These are phyloP conservation scores for Micrasema minimum DNA, from an alignment of 1,140 invertebrate genomes.

Conservation along the genomic window DNA sequence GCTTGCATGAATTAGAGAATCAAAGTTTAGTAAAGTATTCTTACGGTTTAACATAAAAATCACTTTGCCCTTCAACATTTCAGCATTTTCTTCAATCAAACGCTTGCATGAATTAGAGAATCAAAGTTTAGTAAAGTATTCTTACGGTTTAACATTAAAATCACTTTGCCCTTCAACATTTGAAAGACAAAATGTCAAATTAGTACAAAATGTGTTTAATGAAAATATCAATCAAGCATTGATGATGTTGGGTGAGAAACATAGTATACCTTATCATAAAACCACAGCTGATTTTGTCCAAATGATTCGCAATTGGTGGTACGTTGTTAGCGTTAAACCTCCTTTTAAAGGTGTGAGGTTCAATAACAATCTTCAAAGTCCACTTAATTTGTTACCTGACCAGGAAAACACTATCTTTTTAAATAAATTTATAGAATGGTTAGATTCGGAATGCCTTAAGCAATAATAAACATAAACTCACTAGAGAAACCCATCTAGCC, in stretches of 20 bases:
- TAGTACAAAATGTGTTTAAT: neutral
- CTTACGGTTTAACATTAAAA: neutral
- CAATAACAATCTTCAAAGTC: no score
- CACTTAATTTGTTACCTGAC: no score
- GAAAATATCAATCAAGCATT: neutral
- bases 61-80: no score
- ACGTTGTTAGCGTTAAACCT: no score
- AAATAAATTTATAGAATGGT: no score
- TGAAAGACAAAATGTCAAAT: conserved; percentile 1
- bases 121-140: neutral
- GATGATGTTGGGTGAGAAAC: neutral
- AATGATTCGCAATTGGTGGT: neutral
- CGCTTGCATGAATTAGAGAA: neutral
- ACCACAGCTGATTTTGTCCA: neutral
- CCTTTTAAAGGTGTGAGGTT: no score
- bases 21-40: neutral
- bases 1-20: neutral
- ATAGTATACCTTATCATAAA: neutral
- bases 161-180: neutral
- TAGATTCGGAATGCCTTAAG: no score
- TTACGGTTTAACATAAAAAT: neutral
- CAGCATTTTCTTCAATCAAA: neutral
- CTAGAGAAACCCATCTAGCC: no score
- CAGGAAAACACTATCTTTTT: no score
- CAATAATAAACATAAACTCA: no score